Conservation (phyloP, 1,140 invertebrate genomes). For the Diorhabda elongata region DNA sequence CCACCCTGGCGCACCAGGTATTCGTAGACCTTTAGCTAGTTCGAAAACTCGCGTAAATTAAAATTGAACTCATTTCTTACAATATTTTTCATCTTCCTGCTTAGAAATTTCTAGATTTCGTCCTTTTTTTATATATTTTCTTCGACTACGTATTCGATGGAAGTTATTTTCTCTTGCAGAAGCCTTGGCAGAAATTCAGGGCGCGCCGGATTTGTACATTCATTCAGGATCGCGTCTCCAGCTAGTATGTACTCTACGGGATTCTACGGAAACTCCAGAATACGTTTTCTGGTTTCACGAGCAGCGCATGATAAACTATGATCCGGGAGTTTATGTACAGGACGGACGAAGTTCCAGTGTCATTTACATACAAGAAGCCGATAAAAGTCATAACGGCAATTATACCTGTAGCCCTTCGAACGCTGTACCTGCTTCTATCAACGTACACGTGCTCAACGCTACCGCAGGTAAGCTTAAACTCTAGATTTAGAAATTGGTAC, state of each 20-base stretch:
- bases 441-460: conserved; percentile 62
- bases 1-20: too few species aligned
- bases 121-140: too few species aligned
- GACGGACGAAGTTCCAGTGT: conserved; percentile 52
- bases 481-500: too few species aligned
- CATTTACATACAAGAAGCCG: conserved; percentile 55
- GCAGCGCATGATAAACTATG: conserved; percentile 69
- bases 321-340: conserved; percentile 51
- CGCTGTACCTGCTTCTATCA: conserved; percentile 61
- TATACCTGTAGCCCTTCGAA: conserved; percentile 69
- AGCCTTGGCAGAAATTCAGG: conserved; percentile 69
- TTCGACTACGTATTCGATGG: too few species aligned
- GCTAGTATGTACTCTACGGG: conserved; percentile 65
- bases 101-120: too few species aligned
- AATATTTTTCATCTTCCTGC: too few species aligned
- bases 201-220: conserved; percentile 70
- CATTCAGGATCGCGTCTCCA: conserved; percentile 68
- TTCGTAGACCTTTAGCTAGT: too few species aligned
- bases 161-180: conserved; percentile 50
- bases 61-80: too few species aligned
- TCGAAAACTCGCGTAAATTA: too few species aligned
- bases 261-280: conserved; percentile 69
- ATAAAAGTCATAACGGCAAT: conserved; percentile 58
- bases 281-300: conserved; percentile 80
- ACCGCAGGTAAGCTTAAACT: conserved; percentile 38